Evolutionary conservation across 2,888 invertebrate species (phyloP).

Genomic region (Camptogramma bilineatum): DNA sequence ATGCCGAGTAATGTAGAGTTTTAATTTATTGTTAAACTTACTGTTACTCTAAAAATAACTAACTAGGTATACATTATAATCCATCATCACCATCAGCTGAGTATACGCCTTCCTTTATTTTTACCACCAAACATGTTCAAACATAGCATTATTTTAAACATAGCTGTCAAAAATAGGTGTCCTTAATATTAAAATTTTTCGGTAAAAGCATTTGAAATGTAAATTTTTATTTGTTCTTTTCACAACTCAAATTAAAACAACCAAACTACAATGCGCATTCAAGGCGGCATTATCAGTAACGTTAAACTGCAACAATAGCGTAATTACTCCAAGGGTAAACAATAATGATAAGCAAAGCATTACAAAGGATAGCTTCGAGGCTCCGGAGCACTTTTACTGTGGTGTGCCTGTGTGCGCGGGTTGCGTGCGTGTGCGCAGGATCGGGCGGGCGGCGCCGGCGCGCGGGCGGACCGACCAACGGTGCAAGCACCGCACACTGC

Average conservation of each 20-base stretch:
- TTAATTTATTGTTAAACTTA: no score
- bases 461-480: constrained; percentile 84
- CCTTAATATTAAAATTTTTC: neutral
- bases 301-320: constrained; percentile 40
- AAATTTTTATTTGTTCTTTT: constrained; percentile 2
- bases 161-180: no score
- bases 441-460: constrained; percentile 68
- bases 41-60: no score
- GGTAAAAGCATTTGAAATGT: constrained; percentile 8
- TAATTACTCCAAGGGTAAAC: constrained; percentile 49
- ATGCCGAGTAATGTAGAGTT: no score
- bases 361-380: constrained; percentile 52
- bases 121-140: no score
- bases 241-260: constrained; percentile 1
- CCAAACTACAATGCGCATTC: constrained; percentile 20
- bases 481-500: constrained; percentile 80
- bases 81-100: no score
- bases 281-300: constrained; percentile 32
- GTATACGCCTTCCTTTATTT: no score
- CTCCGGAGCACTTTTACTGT: constrained; percentile 81
- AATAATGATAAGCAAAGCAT: constrained; percentile 43
- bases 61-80: no score
- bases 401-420: constrained; percentile 67
- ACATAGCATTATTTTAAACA: no score
- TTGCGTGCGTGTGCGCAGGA: constrained; percentile 62